Evolutionary conservation across 2,888 invertebrate species (phyloP).

Genomic region (Dione juno): DNA sequence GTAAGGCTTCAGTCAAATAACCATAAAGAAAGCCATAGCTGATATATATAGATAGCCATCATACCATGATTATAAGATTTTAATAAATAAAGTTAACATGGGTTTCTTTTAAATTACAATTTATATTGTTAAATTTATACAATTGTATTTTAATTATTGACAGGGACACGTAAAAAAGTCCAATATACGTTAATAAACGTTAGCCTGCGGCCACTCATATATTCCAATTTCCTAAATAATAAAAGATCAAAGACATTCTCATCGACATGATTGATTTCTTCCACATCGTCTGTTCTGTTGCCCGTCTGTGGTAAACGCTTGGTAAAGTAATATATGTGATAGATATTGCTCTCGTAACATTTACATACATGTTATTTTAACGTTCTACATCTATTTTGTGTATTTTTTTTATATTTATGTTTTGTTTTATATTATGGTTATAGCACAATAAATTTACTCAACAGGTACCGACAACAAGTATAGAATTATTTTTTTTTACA

Average conservation of each 20-base stretch:
- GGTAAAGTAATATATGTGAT: slow-evolving; percentile 35
- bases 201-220: slow-evolving; percentile 18
- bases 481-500: too few relatives aligned
- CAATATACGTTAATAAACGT: slow-evolving; percentile 13
- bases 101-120: background rate
- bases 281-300: slow-evolving; percentile 38
- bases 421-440: background rate
- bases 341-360: slow-evolving; percentile 14
- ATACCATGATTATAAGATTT: too few relatives aligned
- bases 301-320: slow-evolving; percentile 42
- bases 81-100: too few relatives aligned
- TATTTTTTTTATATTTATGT: background rate
- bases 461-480: background rate
- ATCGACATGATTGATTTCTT: slow-evolving; percentile 46
- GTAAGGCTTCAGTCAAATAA: background rate
- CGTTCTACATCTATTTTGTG: background rate
- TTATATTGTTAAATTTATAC: background rate
- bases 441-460: background rate
- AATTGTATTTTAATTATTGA: background rate
- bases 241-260: slow-evolving; percentile 44
- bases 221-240: slow-evolving; percentile 26
- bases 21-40: background rate
- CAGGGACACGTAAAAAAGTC: background rate
- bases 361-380: slow-evolving; percentile 6
- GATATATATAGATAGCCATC: too few relatives aligned